These are phyloP conservation scores for Phalacrocorax pelagicus DNA, from an alignment of 2,113 vertebrate species.

Conservation along the genomic window DNA sequence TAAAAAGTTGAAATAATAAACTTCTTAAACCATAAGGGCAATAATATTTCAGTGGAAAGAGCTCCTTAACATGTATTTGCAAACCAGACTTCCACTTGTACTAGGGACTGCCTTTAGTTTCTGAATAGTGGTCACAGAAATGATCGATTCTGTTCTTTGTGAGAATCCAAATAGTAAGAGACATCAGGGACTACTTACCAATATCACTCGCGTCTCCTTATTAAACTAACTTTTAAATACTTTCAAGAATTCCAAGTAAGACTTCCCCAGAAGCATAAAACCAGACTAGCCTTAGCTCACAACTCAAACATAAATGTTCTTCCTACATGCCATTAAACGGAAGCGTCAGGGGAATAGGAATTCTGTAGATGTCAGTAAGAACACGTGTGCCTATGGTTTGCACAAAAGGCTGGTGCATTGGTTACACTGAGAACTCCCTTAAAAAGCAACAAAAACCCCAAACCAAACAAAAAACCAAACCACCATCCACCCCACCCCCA, in stretches of 20 bases:
- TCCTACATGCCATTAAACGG: not conserved
- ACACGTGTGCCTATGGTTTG: fast-evolving
- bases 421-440: not conserved
- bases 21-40: not conserved
- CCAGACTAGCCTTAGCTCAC: not conserved
- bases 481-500: not conserved
- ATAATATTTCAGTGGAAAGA: not conserved
- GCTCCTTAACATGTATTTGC: not conserved
- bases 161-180: not conserved
- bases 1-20: not conserved
- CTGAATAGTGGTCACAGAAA: not conserved
- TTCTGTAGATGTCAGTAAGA: not conserved
- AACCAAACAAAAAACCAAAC: not conserved
- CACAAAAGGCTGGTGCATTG: not conserved
- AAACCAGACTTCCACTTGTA: not conserved
- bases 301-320: not conserved
- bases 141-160: not conserved
- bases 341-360: not conserved
- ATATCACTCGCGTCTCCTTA: no score
- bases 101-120: not conserved
- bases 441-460: not conserved
- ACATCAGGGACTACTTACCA: not conserved
- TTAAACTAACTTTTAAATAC: not conserved
- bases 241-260: not conserved
- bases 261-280: not conserved